Evolutionary conservation across 2,797 vertebrate genomes (phyloP), one percentile per base, ranked within the genome.

Genomic region (Silurus lanzhouensis): DNA sequence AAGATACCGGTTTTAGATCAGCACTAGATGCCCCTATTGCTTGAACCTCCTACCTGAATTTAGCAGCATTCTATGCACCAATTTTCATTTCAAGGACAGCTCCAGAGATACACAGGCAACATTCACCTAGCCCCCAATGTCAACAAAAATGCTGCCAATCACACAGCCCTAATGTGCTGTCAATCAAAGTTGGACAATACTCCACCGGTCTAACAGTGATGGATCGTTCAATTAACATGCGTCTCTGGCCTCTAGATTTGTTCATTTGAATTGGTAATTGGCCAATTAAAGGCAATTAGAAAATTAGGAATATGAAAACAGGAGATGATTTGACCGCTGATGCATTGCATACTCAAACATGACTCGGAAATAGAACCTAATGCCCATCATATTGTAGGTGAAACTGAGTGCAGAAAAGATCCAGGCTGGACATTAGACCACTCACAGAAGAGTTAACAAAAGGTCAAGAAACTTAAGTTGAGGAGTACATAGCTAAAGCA

Each of bases 191-290:
- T 71, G 91, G 93, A 93, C 80, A 87, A 89, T 90, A 91, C 88
- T 92, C 91, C 90, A 92, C 91, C 91, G 90, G 92, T 82, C 89
- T 91, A 92, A 86, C 88, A 85, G 91, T 95, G 95, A 95, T 95
- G 93, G 94, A 95, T 95, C 94, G 94, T 93, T 94, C 94, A 94
- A 95, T 95, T 95, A 95, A 92, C 90, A 91, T 90, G 90, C 89
- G 57, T 87, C 92, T 93, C 92, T 94, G 94, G 94, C 94, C 94
- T 94, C 93, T 91, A 94, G 92, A 93, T 94, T 95, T 95, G 93
- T 95, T 95, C 93, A 95, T 95, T 94, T 95, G 92, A 95, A 95
- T 94, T 94, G 94, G 93, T 95, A 94, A 95, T 95, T 93, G 94
- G 94, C 93, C 92, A 95, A 95, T 95, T 95, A 95, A 89, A 93